phyloP scores from a whole-genome alignment of 2,797 vertebrate species.

The Alexandromys oeconomus region DNA sequence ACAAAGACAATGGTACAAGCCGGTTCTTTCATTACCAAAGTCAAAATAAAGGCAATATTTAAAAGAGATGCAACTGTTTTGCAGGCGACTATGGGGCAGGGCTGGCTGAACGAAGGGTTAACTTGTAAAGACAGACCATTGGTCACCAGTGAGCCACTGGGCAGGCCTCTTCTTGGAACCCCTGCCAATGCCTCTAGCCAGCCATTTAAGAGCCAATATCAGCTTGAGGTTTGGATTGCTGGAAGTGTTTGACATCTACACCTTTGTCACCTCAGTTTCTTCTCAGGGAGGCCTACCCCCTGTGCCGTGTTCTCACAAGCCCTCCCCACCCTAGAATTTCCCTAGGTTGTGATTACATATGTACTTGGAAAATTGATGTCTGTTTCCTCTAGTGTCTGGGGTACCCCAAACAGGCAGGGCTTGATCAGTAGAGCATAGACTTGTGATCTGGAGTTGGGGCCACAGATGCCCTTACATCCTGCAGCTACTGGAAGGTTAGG shows the following conservation, averaged over 20 bases:
- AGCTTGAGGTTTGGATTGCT: background rate
- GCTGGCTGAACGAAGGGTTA: background rate
- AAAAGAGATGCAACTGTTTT: background rate
- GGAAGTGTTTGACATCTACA: too few species aligned
- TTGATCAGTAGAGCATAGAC: background rate
- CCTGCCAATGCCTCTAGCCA: background rate
- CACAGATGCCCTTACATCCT: background rate
- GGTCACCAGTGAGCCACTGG: accelerated
- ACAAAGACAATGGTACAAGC: accelerated
- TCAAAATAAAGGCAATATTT: background rate
- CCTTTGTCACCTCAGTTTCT: background rate
- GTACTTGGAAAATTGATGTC: background rate
- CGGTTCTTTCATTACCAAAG: background rate
- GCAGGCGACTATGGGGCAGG: accelerated
- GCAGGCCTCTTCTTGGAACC: background rate
- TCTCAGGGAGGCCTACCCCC: background rate
- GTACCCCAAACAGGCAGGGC: background rate
- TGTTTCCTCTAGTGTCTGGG: accelerated
- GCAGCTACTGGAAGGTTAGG: background rate
- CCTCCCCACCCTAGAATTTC: background rate
- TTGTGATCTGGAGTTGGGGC: too few species aligned
- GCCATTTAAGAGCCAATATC: background rate
- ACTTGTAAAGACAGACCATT: background rate
- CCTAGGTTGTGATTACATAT: accelerated
- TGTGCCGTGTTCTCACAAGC: accelerated